phyloP scores from a whole-genome alignment of 2,888 invertebrate species.

The Nymphalis c-album region DNA sequence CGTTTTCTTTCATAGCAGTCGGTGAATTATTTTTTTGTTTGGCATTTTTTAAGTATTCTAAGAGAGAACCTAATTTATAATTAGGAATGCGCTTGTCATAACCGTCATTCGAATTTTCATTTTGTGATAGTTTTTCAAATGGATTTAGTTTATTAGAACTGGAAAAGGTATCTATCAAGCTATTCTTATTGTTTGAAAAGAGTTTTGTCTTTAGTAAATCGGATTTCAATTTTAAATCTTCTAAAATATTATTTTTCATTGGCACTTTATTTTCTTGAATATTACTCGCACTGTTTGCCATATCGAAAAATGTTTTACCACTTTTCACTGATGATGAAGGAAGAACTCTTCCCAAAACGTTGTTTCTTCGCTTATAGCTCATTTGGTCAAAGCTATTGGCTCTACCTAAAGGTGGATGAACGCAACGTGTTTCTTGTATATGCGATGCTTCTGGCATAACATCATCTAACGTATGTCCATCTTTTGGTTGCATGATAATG shows the following conservation, averaged over 20 bases:
- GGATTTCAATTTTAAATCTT: slow-evolving; percentile 30
- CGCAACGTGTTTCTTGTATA: slow-evolving; percentile 54
- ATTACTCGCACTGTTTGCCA: slow-evolving; percentile 60
- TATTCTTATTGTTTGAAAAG: slow-evolving; percentile 20
- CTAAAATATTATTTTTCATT: slow-evolving; percentile 32
- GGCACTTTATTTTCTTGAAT: slow-evolving; percentile 47
- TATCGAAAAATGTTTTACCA: slow-evolving; percentile 47
- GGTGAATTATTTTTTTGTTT: slow-evolving; percentile 3
- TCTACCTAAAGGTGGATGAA: slow-evolving; percentile 47
- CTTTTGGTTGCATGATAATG: slow-evolving; percentile 55
- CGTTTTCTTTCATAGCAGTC: not conserved
- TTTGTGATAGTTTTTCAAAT: not conserved
- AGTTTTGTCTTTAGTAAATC: slow-evolving; percentile 28
- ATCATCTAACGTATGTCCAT: slow-evolving; percentile 41
- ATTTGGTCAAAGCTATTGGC: slow-evolving; percentile 36
- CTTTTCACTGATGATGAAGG: slow-evolving; percentile 38
- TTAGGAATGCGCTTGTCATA: slow-evolving; percentile 1
- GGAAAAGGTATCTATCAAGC: not conserved
- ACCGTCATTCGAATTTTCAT: not conserved
- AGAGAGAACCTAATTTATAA: slow-evolving; percentile 11
- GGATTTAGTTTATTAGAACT: not conserved
- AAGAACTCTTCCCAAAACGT: slow-evolving; percentile 45
- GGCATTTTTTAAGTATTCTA: slow-evolving; percentile 11
- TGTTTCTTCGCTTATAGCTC: slow-evolving; percentile 39
- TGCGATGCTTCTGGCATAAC: slow-evolving; percentile 56